Evolutionary conservation across 2,797 vertebrate species (phyloP).

Genomic region (Phataginus tetradactyla): DNA sequence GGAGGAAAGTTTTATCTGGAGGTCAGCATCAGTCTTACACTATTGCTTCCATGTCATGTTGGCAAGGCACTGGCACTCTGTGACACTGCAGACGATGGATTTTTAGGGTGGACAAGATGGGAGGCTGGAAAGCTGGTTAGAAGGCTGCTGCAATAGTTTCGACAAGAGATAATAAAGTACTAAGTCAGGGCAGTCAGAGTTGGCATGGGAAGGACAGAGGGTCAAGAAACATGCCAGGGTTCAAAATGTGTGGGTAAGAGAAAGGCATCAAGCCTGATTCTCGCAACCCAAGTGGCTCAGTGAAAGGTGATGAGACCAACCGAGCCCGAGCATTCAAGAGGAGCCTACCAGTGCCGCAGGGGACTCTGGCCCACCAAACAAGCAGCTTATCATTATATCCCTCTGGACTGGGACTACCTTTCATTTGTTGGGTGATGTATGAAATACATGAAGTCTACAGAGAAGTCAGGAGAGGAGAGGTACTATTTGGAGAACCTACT

Average conservation of each 20-base stretch:
- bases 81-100: background rate
- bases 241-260: background rate
- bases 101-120: background rate
- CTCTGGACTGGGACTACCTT: background rate
- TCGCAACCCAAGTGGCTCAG: conserved; percentile 25
- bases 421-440: background rate
- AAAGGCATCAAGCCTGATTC: conserved; percentile 47
- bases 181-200: background rate
- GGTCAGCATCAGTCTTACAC: background rate
- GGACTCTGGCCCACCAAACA: background rate
- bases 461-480: background rate
- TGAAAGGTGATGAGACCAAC: background rate
- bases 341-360: background rate
- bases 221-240: background rate
- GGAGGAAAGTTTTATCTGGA: background rate
- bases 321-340: background rate
- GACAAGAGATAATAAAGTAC: background rate
- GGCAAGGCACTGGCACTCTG: background rate
- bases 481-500: background rate
- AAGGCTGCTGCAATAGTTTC: background rate
- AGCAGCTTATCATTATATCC: background rate
- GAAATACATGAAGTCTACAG: background rate
- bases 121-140: background rate
- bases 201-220: conserved; percentile 16
- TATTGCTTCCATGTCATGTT: background rate